Percentiles rank a stretch among this genome's conserved stretches.
These are phyloP conservation scores for Muscicapa adusta DNA, from an alignment of 2,113 vertebrate species.

Conservation along the genomic window DNA sequence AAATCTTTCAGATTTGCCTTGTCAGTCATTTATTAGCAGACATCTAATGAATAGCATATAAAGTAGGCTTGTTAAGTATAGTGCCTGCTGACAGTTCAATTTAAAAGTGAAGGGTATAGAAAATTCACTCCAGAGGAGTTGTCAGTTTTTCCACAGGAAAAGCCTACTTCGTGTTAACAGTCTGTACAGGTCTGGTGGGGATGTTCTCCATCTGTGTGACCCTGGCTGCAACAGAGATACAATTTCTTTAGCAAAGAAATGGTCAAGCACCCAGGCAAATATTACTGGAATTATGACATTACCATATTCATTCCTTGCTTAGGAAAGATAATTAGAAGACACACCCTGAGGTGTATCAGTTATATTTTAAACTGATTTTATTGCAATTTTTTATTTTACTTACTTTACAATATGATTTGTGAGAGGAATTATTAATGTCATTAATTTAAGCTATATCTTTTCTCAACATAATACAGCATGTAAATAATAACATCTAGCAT, in stretches of 20 bases:
- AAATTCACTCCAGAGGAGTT: background rate
- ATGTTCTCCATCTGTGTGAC: background rate
- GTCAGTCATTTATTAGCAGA: constrained; percentile 35
- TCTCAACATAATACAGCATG: background rate
- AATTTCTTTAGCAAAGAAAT: constrained; percentile 3
- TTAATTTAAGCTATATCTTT: background rate
- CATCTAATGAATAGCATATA: constrained; percentile 4
- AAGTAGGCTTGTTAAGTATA: constrained; percentile 18
- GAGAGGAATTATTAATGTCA: background rate
- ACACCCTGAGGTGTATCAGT: background rate
- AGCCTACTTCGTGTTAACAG: background rate
- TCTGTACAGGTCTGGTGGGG: background rate
- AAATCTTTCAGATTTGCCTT: constrained; percentile 15
- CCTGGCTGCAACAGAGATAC: background rate
- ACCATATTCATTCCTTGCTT: constrained; percentile 5
- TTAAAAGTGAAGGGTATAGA: constrained; percentile 11
- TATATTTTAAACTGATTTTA: background rate
- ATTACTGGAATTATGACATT: background rate
- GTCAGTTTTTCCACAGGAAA: background rate
- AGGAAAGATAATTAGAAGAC: constrained; percentile 17
- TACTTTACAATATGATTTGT: background rate
- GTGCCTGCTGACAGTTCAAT: constrained; percentile 28
- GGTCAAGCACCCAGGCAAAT: background rate
- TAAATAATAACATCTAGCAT: background rate
- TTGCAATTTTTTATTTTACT: background rate